Evolutionary conservation across 2,113 vertebrate genomes (phyloP), one percentile per base, ranked within the genome.

Genomic region (Tetrax tetrax): DNA sequence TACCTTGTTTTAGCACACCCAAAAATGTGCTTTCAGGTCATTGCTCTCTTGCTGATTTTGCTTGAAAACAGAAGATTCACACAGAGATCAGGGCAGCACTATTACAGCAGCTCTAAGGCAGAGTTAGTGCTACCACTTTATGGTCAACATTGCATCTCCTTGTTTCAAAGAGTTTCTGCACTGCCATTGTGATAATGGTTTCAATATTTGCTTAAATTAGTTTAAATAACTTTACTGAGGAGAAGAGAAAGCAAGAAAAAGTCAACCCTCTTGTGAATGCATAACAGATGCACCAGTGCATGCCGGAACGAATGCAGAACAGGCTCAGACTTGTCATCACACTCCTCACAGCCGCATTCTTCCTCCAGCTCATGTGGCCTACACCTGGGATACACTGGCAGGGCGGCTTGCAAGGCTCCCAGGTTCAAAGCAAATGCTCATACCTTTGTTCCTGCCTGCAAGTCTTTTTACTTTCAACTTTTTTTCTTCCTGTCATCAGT

Each of bases 341-440:
- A 0, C 41, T 85, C 48, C 89, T 91, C 83, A 76, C 38, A 96
- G 83, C 50, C 25, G 3, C 95, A 89, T 96, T 95, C 87, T 54
- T 96, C 29, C 61, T n/a, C 6, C 35, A 43, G 83, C 38, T 92
- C 94, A 91, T 53, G 80, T 89, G 94, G 90, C 53, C 51, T 80
- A 90, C 96, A 96, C 94, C 95, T 96, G 96, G 74, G 53, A 89
- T 71, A 75, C 4, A 7, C 90, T 87, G 74, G 53, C 78, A 84
- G 78, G 17, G 16, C 1, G 2, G 59, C 29, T 60, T 35, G 38
- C 23, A 56, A 90, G 64, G 33, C 43, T 95, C 71, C 57, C 50
- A 92, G 60, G 61, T 95, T 96, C 95, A 96, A 96, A 96, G 95
- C 12, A 91, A 89, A 79, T 10, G 24, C 48, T 93, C 16, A 64